Base-by-base conservation (phyloP, 2,888 invertebrate species). In the Pristionchus japonicus region DNA sequence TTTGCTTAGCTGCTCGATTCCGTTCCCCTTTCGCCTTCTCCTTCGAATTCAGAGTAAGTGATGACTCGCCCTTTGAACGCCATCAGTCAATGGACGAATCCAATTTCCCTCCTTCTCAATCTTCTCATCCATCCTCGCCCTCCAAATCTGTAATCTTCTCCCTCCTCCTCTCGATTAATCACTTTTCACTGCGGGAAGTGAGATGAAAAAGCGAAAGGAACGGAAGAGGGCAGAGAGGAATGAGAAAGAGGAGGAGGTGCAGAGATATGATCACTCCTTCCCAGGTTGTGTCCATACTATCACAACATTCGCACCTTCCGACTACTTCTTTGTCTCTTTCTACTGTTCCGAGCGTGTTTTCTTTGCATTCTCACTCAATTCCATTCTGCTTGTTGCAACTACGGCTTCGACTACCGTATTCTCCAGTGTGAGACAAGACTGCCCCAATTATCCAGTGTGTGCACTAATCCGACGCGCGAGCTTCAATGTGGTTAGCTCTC, bases 191-290 rank as follows among this genome's bases (percentile, higher is more conserved):
- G 77, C 77, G 77, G 77, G 77, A 77, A 77, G 77, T 77, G 77
- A 77, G 77, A 77, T 77, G 77, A 77, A 77, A 77, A 77, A 77
- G 77, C 43, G 77, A 77, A 77, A 77, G 77, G 77, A 77, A 77
- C 77, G 77, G 40, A 43, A n/a, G 40, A 77, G 77, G 43, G 43
- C 77, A 77, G 77, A 9, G 77, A 23, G 70, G 11, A 61, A 6
- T 6, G 61, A 49, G 7, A 15, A 23, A 64, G 70, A 40, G 40
- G n/a, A 40, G 37, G 11, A 47, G 77, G n/a, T 13, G 27, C 23
- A 47, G n/a, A n/a, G 77, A 77, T 77, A 77, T 77, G 43, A 77
- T 77, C 47, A 47, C 43, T n/a, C 34, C 34, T 47, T 43, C 43
- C 43, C 17, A 43, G 43, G n/a, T 47, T 11, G 47, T 47, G 77